phyloP scores from a whole-genome alignment of 2,113 vertebrate species.

The Oreocharis arfaki region DNA sequence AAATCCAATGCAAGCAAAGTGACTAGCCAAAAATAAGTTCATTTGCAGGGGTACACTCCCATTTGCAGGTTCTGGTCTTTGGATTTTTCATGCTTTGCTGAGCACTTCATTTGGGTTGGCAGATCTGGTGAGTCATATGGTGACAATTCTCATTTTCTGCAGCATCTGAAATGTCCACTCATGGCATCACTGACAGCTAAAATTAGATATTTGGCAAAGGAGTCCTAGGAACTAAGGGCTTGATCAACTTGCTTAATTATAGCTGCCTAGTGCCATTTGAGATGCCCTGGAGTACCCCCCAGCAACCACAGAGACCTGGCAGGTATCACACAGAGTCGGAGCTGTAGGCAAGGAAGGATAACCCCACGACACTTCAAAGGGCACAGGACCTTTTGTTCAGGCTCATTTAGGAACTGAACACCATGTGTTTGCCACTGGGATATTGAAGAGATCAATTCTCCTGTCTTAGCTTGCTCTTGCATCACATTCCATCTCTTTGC shows the following conservation, averaged over 20 bases:
- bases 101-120: background rate
- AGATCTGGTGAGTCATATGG: background rate
- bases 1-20: background rate
- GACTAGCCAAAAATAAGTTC: constrained; percentile 2
- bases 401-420: background rate
- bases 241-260: constrained; percentile 44
- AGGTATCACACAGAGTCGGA: background rate
- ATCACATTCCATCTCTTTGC: background rate
- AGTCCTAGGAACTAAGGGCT: background rate
- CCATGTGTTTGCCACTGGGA: background rate
- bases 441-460: constrained; percentile 30
- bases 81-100: background rate
- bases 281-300: background rate
- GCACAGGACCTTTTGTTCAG: background rate
- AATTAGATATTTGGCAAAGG: constrained; percentile 50
- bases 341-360: background rate
- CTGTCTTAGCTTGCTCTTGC: background rate
- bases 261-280: background rate
- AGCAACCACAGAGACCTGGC: background rate
- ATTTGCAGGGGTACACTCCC: background rate
- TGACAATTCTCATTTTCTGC: constrained; percentile 24
- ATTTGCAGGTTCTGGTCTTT: background rate
- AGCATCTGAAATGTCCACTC: constrained; percentile 30
- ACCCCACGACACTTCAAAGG: background rate
- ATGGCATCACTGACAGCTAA: constrained; percentile 30